These are phyloP conservation scores for Balaenoptera acutorostrata DNA, from an alignment of 2,113 vertebrate species.

Conservation along the genomic window DNA sequence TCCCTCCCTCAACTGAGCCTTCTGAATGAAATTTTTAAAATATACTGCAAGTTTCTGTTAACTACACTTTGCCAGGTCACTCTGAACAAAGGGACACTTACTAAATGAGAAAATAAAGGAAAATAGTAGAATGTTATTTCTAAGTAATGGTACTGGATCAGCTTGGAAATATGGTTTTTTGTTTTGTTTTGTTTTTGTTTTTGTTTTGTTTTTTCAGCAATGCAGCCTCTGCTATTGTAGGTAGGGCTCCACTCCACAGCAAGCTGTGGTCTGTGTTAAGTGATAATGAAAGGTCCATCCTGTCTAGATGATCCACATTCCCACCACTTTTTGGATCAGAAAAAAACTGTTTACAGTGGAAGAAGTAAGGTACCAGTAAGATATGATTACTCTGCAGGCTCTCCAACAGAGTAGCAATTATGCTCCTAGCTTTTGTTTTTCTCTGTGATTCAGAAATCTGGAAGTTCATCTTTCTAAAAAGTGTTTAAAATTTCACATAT, in stretches of 20 bases:
- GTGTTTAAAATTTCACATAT: not conserved
- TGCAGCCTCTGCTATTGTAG: not conserved
- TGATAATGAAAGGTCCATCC: not conserved
- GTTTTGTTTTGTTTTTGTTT: not conserved
- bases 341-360: slow-evolving; percentile 10
- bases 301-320: not conserved
- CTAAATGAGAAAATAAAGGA: slow-evolving; percentile 2
- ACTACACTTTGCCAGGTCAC: not conserved
- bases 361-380: slow-evolving; percentile 8
- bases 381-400: slow-evolving; percentile 9
- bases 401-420: not conserved
- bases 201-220: not conserved
- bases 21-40: slow-evolving; percentile 30
- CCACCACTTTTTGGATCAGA: not conserved
- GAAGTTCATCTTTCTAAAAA: slow-evolving; percentile 26
- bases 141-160: not conserved
- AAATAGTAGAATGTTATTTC: not conserved
- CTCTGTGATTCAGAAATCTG: slow-evolving; percentile 12
- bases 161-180: not conserved
- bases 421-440: not conserved
- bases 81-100: not conserved
- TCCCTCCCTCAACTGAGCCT: not conserved
- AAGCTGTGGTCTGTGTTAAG: not conserved
- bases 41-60: not conserved
- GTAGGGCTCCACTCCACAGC: not conserved